A percentile compares a stretch with the other conserved stretches of the same genome.
phyloP scores from a whole-genome alignment of 2,888 invertebrate species.

The Cremastinae sp. region DNA sequence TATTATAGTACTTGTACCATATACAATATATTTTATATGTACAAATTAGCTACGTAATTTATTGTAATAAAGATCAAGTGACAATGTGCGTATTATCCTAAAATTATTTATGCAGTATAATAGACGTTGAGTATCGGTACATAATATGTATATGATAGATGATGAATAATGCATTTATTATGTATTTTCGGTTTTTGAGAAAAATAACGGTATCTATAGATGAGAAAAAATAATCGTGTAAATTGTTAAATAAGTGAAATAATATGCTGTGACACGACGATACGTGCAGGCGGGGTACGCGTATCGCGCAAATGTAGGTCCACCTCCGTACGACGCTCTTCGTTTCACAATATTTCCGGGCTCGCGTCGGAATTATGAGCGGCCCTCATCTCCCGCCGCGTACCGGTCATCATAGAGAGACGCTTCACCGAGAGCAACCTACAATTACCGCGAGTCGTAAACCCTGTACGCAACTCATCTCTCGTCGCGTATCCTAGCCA shows the following conservation, averaged over 20 bases:
- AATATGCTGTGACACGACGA: conserved; percentile 41
- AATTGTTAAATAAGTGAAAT: conserved; percentile 38
- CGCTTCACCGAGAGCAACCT: conserved; percentile 18
- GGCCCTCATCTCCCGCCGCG: conserved; percentile 18
- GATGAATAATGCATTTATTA: no score
- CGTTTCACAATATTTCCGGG: conserved; percentile 64
- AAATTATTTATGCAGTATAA: conserved; percentile 49
- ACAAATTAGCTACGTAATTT: conserved; percentile 79
- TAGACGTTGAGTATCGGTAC: neutral
- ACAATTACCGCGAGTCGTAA: conserved; percentile 61
- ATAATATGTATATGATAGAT: no score
- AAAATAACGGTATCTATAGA: no score
- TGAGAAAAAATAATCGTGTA: no score
- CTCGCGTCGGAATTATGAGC: conserved; percentile 48
- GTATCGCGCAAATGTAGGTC: conserved; percentile 68
- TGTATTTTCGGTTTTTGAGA: no score
- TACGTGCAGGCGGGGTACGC: conserved; percentile 20
- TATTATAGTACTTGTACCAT: conserved; percentile 79
- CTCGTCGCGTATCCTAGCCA: neutral
- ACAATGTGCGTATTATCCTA: conserved; percentile 68
- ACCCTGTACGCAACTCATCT: conserved; percentile 55
- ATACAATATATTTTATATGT: conserved; percentile 80
- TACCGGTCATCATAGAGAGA: conserved; percentile 20
- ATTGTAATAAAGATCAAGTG: conserved; percentile 80
- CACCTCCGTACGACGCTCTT: conserved; percentile 67